Conservation (phyloP, 2,113 vertebrate species). For the Oreochromis aureus region DNA sequence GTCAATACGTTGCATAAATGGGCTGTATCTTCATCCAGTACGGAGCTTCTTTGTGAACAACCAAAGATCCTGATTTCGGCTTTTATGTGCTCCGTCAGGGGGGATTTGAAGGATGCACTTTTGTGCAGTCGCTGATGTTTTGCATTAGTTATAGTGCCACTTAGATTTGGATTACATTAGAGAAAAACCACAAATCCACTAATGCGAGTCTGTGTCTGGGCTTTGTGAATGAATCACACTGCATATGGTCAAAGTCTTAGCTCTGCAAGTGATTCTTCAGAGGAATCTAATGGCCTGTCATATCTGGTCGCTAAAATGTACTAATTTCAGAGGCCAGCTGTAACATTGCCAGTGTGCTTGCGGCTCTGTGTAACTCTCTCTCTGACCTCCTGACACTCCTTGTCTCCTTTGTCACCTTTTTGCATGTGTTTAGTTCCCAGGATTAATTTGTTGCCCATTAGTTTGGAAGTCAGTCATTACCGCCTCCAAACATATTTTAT, state of each 20-base stretch:
- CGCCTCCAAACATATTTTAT: slow-evolving; percentile 7
- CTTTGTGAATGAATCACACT: not conserved
- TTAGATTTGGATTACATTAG: not conserved
- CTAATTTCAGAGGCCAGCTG: not conserved
- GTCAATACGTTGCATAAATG: not conserved
- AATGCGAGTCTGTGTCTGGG: not conserved
- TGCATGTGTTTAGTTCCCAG: not conserved
- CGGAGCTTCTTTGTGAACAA: not conserved
- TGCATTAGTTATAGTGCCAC: not conserved
- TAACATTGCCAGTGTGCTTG: not conserved
- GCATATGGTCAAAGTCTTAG: not conserved
- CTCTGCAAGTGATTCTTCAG: not conserved
- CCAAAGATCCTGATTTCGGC: not conserved
- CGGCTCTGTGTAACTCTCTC: not conserved
- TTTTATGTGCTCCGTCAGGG: not conserved
- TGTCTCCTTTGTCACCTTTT: not conserved
- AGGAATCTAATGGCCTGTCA: not conserved
- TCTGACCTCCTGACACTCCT: not conserved
- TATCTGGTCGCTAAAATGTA: not conserved
- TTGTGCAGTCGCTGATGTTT: slow-evolving; percentile 3
- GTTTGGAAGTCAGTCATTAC: not conserved
- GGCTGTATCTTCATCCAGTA: not conserved
- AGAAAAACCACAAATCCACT: not conserved
- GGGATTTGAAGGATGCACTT: not conserved
- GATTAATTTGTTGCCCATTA: not conserved